Evolutionary conservation across 2,113 vertebrate genomes (phyloP).

Genomic region (Lycaon pictus): DNA sequence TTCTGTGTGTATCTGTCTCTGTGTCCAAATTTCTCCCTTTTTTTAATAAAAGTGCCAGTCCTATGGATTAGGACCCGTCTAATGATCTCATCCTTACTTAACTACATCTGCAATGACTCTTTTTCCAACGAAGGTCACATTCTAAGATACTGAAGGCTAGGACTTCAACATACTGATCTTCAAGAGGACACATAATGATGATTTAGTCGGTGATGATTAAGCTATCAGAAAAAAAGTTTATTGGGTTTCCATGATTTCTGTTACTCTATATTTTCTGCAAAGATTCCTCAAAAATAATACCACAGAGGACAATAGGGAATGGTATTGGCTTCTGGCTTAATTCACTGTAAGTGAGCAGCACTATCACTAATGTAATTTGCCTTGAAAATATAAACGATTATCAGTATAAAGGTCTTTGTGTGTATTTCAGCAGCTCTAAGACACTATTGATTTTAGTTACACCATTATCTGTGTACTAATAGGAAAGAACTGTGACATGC

Average conservation of each 20-base stretch:
- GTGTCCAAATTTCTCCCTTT: background rate
- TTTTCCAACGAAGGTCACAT: background rate
- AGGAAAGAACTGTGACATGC: background rate
- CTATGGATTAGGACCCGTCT: background rate
- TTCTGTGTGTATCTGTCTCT: background rate
- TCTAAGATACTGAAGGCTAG: background rate
- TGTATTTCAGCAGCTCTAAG: background rate
- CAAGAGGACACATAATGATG: background rate
- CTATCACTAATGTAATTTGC: slow-evolving; percentile 12
- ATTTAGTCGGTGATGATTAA: background rate
- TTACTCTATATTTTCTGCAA: background rate
- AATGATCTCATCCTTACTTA: background rate
- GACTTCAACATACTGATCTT: background rate
- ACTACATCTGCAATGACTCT: background rate
- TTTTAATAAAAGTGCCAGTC: background rate
- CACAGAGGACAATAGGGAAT: background rate
- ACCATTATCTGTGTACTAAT: background rate
- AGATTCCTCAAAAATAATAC: background rate
- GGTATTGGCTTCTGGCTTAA: background rate
- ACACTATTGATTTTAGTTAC: background rate
- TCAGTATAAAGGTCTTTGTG: background rate
- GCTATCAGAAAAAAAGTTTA: background rate
- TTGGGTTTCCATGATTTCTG: background rate
- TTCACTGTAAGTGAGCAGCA: background rate
- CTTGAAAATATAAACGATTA: background rate